Base-by-base conservation (phyloP, 2,888 invertebrate genomes). In the Nymphalis urticae region DNA sequence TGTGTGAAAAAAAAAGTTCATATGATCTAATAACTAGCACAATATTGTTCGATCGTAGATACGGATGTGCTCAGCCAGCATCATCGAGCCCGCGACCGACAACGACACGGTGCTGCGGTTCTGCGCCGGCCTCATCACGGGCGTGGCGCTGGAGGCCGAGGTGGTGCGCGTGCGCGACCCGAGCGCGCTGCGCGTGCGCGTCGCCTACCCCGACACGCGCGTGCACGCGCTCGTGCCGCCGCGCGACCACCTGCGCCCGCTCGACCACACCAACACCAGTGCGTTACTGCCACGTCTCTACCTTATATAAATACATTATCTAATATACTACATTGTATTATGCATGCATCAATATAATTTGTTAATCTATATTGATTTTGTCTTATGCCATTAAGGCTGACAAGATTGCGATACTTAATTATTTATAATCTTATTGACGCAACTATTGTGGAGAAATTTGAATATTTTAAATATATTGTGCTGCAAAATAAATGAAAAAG, bases 141-240 rank as follows among this genome's bases (percentile, higher is more conserved):
- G 97, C 48, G 95, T 98, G 51, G 96, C 96, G 17, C 93, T 98
- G 68, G 97, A 98, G 80, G 98, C 97, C 0, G 97, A 97, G 83
- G 94, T 99, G 73, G 93, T 95, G 75, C 96, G 97, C 86, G 93
- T 98, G 67, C 94, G 95, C 50, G 95, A 96, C 80, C 95, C 96
- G 0, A 92, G 93, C 62, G 94, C 95, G 70, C 91, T 98, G 77
- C 94, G 98, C 72, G 94, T 98, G 73, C 96, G 97, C 91, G 95
- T 98, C 42, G 95, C 96, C 75, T 98, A 98, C 91, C 98, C 98
- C 0, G 98, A 99, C 92, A 97, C 98, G 79, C 95, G 96, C 82
- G 95, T 95, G 69, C 97, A 98, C 84, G 94, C 98, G 69, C 94
- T 97, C 68, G 94, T 97, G 67, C 98, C 98, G 4, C 94, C 95